Base-by-base conservation (phyloP, 2,888 invertebrate genomes). In the Plemyria rubiginata region DNA sequence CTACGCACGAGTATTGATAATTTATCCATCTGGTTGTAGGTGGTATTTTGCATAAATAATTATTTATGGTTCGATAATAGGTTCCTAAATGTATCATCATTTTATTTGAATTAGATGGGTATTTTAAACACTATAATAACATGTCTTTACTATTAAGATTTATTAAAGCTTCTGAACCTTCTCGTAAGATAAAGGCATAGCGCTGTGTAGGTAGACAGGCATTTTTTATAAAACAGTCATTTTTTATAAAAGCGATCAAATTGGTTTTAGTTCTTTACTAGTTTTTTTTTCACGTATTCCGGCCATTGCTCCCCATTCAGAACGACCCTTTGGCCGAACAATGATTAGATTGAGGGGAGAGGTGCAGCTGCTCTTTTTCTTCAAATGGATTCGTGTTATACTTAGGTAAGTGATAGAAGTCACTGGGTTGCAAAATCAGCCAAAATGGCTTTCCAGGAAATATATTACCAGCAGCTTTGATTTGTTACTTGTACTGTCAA, bases 361-460 rank as follows among this genome's bases (percentile, higher is more conserved):
- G 77, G 82, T 87, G 92, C 92, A 92, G 92, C 92, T 92, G 92
- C 88, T 90, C 86, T 85, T 88, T 87, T 88, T 84, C 84, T 86
- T 85, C 79, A 75, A 70, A 79, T 73, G 66, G 77, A 81, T 82
- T 82, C 75, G 81, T 85, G 73, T 77, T 74, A 70, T 38, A 38
- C 36, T 38, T 38, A 8, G n/a, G n/a, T n/a, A n/a, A n/a, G n/a
- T n/a, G n/a, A 11, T 78, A 72, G 75, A 82, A 82, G 79, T 82
- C 80, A 82, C 73, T 82, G 75, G 77, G 81, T 85, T 81, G 85
- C 84, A 62, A 84, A 86, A 82, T 78, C 67, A 70, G 69, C 71
- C 66, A 61, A 69, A 73, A 73, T 71, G 67, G 70, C 71, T 72
- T 72, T 65, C n/a, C 32, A 41, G 32, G 32, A 53, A 56, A 57